Evolutionary conservation across 1,140 invertebrate species (phyloP).

Genomic region (Hycleus cichorii): DNA sequence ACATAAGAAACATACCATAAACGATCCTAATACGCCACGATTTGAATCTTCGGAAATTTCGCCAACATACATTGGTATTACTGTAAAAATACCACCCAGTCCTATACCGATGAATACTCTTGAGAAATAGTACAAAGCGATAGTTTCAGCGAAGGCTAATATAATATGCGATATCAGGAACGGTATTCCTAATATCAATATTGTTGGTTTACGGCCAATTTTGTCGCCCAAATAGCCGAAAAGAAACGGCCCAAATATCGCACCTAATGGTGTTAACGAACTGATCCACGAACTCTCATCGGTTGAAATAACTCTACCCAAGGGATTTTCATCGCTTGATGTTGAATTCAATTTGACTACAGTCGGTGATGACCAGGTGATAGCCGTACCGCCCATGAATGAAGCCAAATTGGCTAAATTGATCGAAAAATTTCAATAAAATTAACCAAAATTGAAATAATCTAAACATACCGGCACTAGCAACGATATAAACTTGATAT

Average conservation of each 20-base stretch:
- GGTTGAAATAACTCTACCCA: constrained; percentile 35
- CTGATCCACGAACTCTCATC: constrained; percentile 70
- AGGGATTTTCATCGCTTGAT: constrained; percentile 18
- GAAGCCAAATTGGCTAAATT: constrained; percentile 23
- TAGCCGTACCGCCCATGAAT: constrained; percentile 22
- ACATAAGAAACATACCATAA: constrained; percentile 67
- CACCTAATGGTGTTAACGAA: constrained; percentile 69
- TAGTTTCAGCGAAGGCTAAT: constrained; percentile 52
- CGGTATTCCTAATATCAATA: constrained; percentile 40
- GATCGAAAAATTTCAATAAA: background rate
- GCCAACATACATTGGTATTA: constrained; percentile 74
- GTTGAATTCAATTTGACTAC: constrained; percentile 21
- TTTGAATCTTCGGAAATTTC: constrained; percentile 72
- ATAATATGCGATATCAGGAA: constrained; percentile 18
- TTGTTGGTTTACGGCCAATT: constrained; percentile 42
- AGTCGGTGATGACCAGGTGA: constrained; percentile 33
- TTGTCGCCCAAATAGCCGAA: constrained; percentile 39
- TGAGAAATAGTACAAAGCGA: constrained; percentile 58
- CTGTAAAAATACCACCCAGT: constrained; percentile 64
- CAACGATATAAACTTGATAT: constrained; percentile 2
- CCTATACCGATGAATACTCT: constrained; percentile 55
- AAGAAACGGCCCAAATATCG: constrained; percentile 44
- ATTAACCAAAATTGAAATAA: background rate
- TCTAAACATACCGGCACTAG: constrained; percentile 1
- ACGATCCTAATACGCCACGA: constrained; percentile 68